Evolutionary conservation across 1,140 invertebrate genomes (phyloP).

Genomic region (Amphibalanus amphitrite): DNA sequence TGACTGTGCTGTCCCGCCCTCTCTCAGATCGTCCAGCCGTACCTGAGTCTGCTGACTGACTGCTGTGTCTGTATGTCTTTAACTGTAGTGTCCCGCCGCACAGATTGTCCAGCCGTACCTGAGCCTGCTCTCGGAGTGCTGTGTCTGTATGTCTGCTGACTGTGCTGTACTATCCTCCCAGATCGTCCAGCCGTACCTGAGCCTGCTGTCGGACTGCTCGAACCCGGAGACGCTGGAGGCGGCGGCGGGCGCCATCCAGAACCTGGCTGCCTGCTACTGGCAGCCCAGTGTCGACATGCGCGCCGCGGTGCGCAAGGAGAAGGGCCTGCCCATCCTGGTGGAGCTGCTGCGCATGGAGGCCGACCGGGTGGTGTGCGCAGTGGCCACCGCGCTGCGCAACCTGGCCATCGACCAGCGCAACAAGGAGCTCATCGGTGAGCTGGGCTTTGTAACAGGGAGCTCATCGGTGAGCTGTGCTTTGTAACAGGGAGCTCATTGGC

Average conservation of each 20-base stretch:
- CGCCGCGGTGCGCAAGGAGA: slow-evolving; percentile 88
- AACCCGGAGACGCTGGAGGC: slow-evolving; percentile 96
- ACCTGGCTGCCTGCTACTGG: slow-evolving; percentile 96
- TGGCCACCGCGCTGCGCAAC: slow-evolving; percentile 89
- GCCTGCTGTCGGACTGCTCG: slow-evolving; percentile 80
- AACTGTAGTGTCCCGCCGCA: background rate
- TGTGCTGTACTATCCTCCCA: slow-evolving; percentile 12
- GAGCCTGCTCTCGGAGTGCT: too few relatives aligned
- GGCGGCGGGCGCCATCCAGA: slow-evolving; percentile 93
- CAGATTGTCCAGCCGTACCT: slow-evolving; percentile 23
- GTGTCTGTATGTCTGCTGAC: background rate
- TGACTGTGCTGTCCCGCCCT: too few relatives aligned
- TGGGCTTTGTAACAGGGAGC: too few relatives aligned
- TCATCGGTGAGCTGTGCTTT: too few relatives aligned
- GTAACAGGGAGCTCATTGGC: too few relatives aligned
- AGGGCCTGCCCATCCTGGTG: slow-evolving; percentile 87
- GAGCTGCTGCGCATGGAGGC: slow-evolving; percentile 91
- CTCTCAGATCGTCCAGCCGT: slow-evolving; percentile 24
- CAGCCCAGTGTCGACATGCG: slow-evolving; percentile 82
- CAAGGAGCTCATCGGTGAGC: slow-evolving; percentile 77
- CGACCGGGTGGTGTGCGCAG: slow-evolving; percentile 91
- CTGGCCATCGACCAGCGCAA: slow-evolving; percentile 92
- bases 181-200: slow-evolving; percentile 81
- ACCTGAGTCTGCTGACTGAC: background rate
- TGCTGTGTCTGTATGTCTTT: background rate